These are phyloP conservation scores for Ciconia stormi DNA, from an alignment of 2,113 vertebrate genomes.

Conservation along the genomic window DNA sequence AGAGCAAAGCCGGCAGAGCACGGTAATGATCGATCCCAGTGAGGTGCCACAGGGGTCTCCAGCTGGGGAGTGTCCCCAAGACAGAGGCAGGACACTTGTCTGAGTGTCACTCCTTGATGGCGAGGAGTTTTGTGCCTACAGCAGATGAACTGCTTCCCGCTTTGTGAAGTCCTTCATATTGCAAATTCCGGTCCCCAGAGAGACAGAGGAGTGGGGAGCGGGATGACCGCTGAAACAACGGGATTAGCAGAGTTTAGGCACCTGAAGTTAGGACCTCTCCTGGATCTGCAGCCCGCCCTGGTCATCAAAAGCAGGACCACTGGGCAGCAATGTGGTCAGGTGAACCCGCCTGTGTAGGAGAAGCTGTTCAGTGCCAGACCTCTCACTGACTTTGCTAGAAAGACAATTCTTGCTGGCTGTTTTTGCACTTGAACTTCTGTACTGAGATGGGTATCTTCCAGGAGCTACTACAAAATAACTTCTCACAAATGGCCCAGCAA, in stretches of 20 bases:
- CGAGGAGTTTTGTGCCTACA: neutral
- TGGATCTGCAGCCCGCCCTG: neutral
- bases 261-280: neutral
- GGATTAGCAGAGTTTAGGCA: neutral
- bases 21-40: neutral
- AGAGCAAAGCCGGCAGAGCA: neutral
- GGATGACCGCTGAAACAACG: neutral
- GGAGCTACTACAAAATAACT: neutral
- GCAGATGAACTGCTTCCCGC: neutral
- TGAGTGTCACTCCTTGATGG: neutral
- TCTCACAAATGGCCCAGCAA: neutral
- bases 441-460: neutral
- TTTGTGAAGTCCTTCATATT: neutral
- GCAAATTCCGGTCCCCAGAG: rapidly evolving
- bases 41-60: neutral
- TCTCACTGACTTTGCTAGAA: neutral
- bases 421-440: neutral
- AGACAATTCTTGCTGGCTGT: neutral
- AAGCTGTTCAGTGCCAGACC: neutral
- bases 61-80: neutral
- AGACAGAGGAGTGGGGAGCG: neutral
- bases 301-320: neutral
- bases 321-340: neutral
- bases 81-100: neutral
- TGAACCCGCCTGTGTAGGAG: neutral